Percentiles rank a stretch among this genome's conserved stretches.
Evolutionary conservation across 2,797 vertebrate genomes (phyloP).

Genomic region (Hipposideros larvatus): DNA sequence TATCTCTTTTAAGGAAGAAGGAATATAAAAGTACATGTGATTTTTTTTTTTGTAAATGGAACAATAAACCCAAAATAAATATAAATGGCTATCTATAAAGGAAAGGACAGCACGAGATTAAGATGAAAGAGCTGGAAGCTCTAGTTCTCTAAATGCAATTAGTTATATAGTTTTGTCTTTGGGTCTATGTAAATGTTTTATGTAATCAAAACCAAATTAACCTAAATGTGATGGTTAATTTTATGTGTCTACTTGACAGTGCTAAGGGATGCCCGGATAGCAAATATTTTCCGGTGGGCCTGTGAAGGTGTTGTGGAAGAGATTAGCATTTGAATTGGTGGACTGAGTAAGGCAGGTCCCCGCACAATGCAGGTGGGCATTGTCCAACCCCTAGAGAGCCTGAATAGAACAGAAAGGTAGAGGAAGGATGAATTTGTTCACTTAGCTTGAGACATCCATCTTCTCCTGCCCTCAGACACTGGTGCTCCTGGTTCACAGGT

Average conservation of each 20-base stretch:
- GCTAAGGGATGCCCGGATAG: background rate
- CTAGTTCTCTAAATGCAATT: background rate
- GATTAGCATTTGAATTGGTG: background rate
- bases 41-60: background rate
- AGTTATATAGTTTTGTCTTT: conserved; percentile 16
- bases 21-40: background rate
- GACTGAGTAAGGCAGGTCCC: background rate
- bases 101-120: background rate
- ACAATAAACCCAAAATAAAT: background rate
- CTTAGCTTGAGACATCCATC: background rate
- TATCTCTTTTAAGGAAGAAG: background rate
- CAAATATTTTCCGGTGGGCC: background rate
- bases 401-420: background rate
- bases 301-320: background rate
- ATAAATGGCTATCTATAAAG: background rate
- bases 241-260: background rate
- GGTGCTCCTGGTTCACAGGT: background rate
- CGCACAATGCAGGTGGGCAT: background rate
- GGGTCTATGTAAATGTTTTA: background rate
- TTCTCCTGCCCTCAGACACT: background rate
- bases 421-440: background rate
- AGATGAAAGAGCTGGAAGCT: background rate
- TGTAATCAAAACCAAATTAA: background rate
- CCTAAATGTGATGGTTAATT: background rate
- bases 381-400: background rate